Conservation (phyloP, 2,888 invertebrate species). For the Rhingia campestris region DNA sequence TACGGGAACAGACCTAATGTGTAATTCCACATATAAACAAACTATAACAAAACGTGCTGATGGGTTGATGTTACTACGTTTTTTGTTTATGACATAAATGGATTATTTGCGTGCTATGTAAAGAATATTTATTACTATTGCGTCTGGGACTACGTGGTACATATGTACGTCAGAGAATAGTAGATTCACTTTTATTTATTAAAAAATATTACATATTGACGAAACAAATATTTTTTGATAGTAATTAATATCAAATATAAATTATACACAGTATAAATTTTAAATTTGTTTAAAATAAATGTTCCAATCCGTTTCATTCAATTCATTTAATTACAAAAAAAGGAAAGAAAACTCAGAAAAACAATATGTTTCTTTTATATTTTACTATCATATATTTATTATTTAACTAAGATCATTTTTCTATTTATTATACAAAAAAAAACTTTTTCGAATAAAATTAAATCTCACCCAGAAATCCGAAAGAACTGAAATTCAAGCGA, state of each 20-base stretch:
- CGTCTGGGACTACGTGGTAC: neutral
- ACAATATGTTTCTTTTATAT: neutral
- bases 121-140: neutral
- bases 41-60: too few relatives aligned
- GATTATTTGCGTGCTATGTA: neutral
- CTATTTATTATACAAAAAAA: conserved; percentile 24
- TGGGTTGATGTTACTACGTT: too few relatives aligned
- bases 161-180: too few relatives aligned
- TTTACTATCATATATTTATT: neutral
- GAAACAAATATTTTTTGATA: neutral
- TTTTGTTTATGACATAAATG: too few relatives aligned
- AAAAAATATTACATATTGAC: neutral
- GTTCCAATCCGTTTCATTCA: neutral
- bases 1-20: too few relatives aligned
- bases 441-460: conserved; percentile 1
- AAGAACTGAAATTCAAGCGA: conserved; percentile 70
- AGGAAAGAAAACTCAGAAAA: neutral
- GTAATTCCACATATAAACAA: too few relatives aligned
- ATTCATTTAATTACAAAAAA: conserved; percentile 1
- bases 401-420: conserved; percentile 27
- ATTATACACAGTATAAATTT: neutral
- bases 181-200: neutral
- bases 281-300: neutral
- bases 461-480: conserved; percentile 46
- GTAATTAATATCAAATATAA: too few relatives aligned